phyloP scores from a whole-genome alignment of 2,797 vertebrate genomes.

The Oreonectes daqikongensis region DNA sequence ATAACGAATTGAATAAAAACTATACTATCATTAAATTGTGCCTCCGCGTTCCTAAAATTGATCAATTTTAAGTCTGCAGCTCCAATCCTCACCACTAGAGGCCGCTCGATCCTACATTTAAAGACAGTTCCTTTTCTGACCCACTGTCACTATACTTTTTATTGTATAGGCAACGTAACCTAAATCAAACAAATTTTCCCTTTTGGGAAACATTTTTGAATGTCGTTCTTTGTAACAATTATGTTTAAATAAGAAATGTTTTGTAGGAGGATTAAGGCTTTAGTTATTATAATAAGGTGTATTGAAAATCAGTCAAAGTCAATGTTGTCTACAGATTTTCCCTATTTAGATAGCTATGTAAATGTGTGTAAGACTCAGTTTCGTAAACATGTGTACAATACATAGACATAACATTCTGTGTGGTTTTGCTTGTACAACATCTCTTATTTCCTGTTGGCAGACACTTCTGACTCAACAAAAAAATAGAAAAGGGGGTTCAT shows the following conservation, averaged over 20 bases:
- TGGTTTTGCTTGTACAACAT: background rate
- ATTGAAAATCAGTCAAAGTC: background rate
- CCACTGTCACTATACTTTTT: background rate
- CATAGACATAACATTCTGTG: no score
- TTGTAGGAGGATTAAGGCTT: background rate
- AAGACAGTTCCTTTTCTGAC: background rate
- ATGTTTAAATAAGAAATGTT: background rate
- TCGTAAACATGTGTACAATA: no score
- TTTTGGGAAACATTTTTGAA: background rate
- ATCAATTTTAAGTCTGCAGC: no score
- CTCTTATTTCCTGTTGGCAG: background rate
- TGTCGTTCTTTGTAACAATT: background rate
- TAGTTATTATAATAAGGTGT: no score
- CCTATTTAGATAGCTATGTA: no score
- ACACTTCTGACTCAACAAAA: background rate
- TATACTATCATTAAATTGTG: no score
- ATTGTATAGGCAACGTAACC: background rate
- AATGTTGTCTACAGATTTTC: no score
- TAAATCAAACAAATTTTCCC: background rate
- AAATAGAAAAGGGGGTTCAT: no score
- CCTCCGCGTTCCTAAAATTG: no score
- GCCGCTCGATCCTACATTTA: background rate
- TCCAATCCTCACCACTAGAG: background rate
- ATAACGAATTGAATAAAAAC: no score
- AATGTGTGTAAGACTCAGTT: no score